Conservation (phyloP, 2,113 vertebrate species). For the Stegostoma tigrinum region DNA sequence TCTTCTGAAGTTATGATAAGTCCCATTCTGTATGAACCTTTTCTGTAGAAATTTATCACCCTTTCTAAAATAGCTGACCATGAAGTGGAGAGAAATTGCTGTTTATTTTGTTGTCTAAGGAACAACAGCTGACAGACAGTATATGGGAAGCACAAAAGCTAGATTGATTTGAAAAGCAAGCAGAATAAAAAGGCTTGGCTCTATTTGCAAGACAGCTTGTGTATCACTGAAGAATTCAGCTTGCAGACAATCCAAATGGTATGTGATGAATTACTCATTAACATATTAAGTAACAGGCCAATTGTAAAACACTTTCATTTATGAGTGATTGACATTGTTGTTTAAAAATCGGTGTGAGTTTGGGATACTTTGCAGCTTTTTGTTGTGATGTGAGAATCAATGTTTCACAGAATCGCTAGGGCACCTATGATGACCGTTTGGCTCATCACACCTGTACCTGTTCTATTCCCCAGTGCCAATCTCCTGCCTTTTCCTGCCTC, state of each 20-base stretch:
- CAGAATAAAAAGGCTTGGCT: not conserved
- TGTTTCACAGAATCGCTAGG: not conserved
- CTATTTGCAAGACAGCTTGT: not conserved
- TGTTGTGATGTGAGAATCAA: not conserved
- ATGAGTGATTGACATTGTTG: not conserved
- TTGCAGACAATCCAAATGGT: not conserved
- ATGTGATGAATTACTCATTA: not conserved
- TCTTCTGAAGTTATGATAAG: not conserved
- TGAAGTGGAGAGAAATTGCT: not conserved
- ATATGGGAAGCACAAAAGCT: not conserved
- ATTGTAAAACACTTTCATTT: not conserved
- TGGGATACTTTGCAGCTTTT: not conserved
- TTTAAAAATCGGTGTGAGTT: not conserved
- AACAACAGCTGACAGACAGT: not conserved
- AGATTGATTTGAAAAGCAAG: not conserved
- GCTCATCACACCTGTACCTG: too few species aligned
- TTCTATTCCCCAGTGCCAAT: too few species aligned
- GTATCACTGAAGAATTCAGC: not conserved
- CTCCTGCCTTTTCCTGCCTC: too few species aligned
- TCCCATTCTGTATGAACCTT: too few species aligned
- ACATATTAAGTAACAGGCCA: not conserved
- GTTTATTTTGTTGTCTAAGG: not conserved
- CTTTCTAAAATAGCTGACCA: not conserved
- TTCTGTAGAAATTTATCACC: not conserved
- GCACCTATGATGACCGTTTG: too few species aligned